phyloP scores from a whole-genome alignment of 1,140 invertebrate genomes.

The Calliopsis andreniformis region DNA sequence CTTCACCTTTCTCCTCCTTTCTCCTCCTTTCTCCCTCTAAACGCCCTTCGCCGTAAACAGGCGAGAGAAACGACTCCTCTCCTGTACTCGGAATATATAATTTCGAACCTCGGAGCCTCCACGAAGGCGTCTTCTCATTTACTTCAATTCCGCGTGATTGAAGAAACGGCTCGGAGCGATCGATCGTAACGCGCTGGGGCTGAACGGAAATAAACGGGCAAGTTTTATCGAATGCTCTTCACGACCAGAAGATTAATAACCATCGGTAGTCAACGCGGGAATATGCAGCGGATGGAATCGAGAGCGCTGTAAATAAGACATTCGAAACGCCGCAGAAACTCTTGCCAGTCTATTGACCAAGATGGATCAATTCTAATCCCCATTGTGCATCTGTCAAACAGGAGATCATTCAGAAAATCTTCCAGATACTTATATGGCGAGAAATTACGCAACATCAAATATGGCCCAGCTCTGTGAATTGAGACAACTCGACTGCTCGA shows the following conservation, averaged over 20 bases:
- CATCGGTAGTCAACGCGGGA: background rate
- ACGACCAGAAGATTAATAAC: slow-evolving; percentile 26
- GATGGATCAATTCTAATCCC: too few species aligned
- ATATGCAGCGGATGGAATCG: background rate
- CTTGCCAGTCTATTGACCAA: too few species aligned
- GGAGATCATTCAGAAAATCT: too few species aligned
- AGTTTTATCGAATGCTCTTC: slow-evolving; percentile 25
- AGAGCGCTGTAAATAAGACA: background rate
- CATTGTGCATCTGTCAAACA: too few species aligned
- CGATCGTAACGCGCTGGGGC: slow-evolving; percentile 1
- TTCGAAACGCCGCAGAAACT: background rate
- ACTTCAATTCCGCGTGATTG: background rate
- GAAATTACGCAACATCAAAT: too few species aligned
- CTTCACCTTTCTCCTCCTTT: too few species aligned
- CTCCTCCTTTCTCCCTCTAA: background rate
- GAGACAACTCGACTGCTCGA: too few species aligned
- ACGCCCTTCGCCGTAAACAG: slow-evolving; percentile 22
- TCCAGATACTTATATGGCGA: too few species aligned
- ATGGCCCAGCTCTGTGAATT: too few species aligned
- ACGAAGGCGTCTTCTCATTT: background rate
- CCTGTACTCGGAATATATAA: slow-evolving; percentile 8
- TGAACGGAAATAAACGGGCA: slow-evolving; percentile 24
- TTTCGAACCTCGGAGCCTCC: background rate
- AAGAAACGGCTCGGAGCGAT: background rate
- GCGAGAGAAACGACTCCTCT: background rate